Evolutionary conservation across 2,797 vertebrate species (phyloP).

Genomic region (Leucoraja ocellata): DNA sequence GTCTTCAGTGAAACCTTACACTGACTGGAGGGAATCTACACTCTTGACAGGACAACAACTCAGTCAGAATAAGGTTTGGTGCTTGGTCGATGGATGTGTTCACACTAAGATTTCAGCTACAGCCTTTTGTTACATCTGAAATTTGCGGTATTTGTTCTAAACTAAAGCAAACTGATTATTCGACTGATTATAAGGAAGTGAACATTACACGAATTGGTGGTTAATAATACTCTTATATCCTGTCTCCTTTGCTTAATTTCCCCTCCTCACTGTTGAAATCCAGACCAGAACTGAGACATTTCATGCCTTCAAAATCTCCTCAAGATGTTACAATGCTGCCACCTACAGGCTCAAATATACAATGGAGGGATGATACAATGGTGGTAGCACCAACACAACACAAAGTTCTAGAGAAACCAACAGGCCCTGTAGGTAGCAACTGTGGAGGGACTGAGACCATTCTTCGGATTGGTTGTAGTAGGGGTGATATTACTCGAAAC

Average conservation of each 20-base stretch:
- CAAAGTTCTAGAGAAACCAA: too few relatives aligned
- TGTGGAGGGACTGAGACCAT: too few relatives aligned
- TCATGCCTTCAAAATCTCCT: background rate
- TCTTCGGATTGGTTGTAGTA: too few relatives aligned
- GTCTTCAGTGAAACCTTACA: background rate
- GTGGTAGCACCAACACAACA: too few relatives aligned
- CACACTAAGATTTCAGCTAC: background rate
- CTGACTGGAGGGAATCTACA: background rate
- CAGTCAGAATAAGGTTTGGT: background rate
- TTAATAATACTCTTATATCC: constrained; percentile 1
- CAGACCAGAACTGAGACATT: background rate
- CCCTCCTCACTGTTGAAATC: background rate
- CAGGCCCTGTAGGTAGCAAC: too few relatives aligned
- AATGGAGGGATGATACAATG: too few relatives aligned
- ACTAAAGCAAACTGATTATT: background rate
- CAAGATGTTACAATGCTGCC: constrained; percentile 8
- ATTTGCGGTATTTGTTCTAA: background rate
- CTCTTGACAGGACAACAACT: background rate
- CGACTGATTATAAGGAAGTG: too few relatives aligned
- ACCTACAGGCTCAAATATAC: background rate
- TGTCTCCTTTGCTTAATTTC: background rate
- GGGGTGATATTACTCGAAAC: too few relatives aligned
- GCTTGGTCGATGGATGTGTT: background rate
- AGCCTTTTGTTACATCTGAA: background rate
- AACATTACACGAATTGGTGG: background rate